Conservation (phyloP, 2,797 vertebrate genomes). For the Hippoglossus hippoglossus region DNA sequence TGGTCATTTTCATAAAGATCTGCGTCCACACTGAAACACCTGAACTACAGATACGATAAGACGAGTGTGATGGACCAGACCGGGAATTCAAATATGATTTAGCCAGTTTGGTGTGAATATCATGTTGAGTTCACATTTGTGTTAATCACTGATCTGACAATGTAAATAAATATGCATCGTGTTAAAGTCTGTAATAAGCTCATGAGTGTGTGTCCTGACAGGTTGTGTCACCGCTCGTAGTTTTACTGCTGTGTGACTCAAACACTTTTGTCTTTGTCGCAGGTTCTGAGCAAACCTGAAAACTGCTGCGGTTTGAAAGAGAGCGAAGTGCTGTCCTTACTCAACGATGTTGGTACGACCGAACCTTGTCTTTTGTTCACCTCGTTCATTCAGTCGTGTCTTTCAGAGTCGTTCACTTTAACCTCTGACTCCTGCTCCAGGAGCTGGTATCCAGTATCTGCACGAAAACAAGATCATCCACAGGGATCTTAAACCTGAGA, state of each 20-base stretch:
- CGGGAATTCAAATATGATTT: no score
- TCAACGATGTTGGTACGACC: constrained; percentile 93
- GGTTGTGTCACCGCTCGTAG: neutral
- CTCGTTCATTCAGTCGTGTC: neutral
- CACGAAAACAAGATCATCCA: constrained; percentile 99
- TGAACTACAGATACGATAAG: no score
- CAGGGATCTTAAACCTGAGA: constrained; percentile 98
- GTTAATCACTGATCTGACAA: no score
- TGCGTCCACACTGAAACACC: no score
- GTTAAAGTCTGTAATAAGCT: no score
- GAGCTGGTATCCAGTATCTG: constrained; percentile 96
- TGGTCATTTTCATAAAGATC: no score
- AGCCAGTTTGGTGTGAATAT: no score
- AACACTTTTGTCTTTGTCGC: constrained; percentile 30
- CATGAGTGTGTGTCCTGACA: no score
- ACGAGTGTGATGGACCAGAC: no score
- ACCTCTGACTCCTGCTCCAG: constrained; percentile 71
- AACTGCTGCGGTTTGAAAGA: constrained; percentile 99
- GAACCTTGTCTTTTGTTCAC: neutral
- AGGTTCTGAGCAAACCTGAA: constrained; percentile 96
- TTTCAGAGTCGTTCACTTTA: neutral
- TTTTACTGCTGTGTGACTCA: neutral
- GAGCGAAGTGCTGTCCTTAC: constrained; percentile 94
- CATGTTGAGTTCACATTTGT: no score
- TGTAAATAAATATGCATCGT: no score